Evolutionary conservation across 2,113 vertebrate genomes (phyloP).

Genomic region (Hyperoodon ampullatus): DNA sequence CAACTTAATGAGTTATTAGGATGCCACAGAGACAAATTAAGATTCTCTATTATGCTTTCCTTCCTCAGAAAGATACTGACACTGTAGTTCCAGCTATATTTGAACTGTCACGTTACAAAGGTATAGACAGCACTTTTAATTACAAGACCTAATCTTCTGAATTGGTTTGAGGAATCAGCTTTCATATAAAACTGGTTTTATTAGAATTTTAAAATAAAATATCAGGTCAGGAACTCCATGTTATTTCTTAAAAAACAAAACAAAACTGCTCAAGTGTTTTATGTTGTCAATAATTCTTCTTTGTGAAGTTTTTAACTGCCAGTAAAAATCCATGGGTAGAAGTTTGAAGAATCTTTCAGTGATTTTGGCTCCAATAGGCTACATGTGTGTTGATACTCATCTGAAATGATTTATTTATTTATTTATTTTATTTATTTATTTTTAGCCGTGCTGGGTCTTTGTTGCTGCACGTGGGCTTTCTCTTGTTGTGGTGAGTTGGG

Average conservation of each 20-base stretch:
- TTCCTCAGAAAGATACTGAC: conserved; percentile 66
- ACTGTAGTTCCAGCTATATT: neutral
- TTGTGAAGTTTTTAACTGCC: neutral
- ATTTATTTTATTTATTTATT: no score
- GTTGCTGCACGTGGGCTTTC: no score
- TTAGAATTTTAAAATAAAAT: conserved; percentile 31
- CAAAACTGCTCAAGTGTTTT: neutral
- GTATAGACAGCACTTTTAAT: conserved; percentile 50
- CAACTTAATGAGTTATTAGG: conserved; percentile 81
- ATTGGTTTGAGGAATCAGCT: conserved; percentile 65
- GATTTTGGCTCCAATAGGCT: neutral
- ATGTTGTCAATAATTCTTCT: neutral
- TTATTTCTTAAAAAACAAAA: neutral
- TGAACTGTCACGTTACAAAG: conserved; percentile 45
- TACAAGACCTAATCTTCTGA: conserved; percentile 58
- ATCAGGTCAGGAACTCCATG: neutral
- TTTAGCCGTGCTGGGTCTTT: no score
- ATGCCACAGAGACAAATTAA: conserved; percentile 73
- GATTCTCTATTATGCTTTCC: conserved; percentile 61
- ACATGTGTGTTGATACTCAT: neutral
- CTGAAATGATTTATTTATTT: neutral
- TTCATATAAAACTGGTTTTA: conserved; percentile 59
- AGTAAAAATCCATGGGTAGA: neutral
- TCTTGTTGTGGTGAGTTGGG: no score
- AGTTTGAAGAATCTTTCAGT: neutral